phyloP scores from a whole-genome alignment of 2,888 invertebrate genomes.

The Choristoneura rosaceana region DNA sequence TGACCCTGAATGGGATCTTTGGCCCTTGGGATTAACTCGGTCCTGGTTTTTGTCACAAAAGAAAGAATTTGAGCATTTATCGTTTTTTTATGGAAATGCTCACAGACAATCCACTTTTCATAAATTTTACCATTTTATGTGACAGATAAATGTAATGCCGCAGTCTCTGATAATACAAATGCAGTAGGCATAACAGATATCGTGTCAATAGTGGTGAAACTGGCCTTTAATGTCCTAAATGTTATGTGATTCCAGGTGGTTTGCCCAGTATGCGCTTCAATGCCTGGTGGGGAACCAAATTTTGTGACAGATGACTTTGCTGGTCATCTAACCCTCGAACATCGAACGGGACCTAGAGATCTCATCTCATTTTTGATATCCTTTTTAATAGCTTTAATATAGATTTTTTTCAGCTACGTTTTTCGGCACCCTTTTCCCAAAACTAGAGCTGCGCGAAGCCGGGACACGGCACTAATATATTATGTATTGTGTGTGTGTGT shows the following conservation, averaged over 20 bases:
- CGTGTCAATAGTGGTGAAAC: too few species aligned
- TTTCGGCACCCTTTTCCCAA: too few species aligned
- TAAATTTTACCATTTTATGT: neutral
- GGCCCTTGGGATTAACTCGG: too few species aligned
- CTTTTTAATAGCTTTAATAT: constrained; percentile 74
- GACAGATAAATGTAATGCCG: too few species aligned
- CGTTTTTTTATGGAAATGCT: neutral
- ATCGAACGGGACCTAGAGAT: constrained; percentile 95
- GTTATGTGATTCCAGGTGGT: constrained; percentile 87
- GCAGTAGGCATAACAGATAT: too few species aligned
- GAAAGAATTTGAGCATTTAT: neutral
- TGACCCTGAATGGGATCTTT: too few species aligned
- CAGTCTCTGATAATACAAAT: too few species aligned
- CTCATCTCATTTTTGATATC: constrained; percentile 95
- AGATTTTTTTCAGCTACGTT: too few species aligned
- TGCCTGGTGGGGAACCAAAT: constrained; percentile 98
- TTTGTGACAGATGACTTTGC: constrained; percentile 99
- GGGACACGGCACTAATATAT: too few species aligned
- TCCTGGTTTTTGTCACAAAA: too few species aligned
- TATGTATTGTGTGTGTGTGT: too few species aligned
- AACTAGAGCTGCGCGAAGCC: too few species aligned
- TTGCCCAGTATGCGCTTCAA: constrained; percentile 98
- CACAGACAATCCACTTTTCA: neutral
- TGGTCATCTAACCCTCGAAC: constrained; percentile 97
- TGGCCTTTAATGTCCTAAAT: neutral